Conservation (phyloP, 1,140 invertebrate species). For the Bombyx mori region ASM3026992v2 NC_085116.1:4428501-4429000, state of each 20-base stretch:
- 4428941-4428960: constrained; percentile 58
- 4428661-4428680: neutral
- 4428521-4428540: too few relatives aligned
- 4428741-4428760: constrained; percentile 89
- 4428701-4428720: too few relatives aligned
- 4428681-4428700: too few relatives aligned
- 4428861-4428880: constrained; percentile 97
- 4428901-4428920: constrained; percentile 95
- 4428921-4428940: constrained; percentile 99
- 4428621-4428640: too few relatives aligned
- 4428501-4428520: too few relatives aligned
- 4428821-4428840: constrained; percentile 91
- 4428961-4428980: too few relatives aligned
- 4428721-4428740: too few relatives aligned
- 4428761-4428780: constrained; percentile 98
- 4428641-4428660: neutral
- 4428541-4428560: too few relatives aligned
- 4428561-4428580: too few relatives aligned
- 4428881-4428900: constrained; percentile 98
- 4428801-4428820: constrained; percentile 87
- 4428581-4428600: too few relatives aligned
- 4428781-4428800: constrained; percentile 98
- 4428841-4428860: constrained; percentile 93
- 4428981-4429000: too few relatives aligned
- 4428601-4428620: too few relatives aligned